phyloP scores from a whole-genome alignment of 2,888 invertebrate species.

The Pherbina coryleti region DNA sequence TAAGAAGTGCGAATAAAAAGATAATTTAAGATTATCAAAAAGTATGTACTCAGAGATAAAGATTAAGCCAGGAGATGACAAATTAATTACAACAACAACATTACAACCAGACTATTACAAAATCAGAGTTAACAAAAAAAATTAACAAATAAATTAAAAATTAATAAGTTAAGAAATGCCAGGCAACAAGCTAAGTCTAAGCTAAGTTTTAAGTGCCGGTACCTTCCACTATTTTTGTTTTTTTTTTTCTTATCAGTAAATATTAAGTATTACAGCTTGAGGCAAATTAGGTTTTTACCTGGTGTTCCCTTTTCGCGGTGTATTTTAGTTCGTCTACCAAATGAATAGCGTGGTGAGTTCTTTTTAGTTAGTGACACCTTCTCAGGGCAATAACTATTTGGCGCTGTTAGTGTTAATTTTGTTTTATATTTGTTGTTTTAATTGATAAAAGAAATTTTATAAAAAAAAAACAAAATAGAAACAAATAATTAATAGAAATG shows the following conservation, averaged over 20 bases:
- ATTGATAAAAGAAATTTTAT: conserved; percentile 29
- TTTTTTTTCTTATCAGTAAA: background rate
- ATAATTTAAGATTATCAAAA: background rate
- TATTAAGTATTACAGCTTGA: background rate
- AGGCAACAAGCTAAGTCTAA: background rate
- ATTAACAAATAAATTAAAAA: background rate
- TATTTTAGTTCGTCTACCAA: conserved; percentile 73
- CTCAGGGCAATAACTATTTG: conserved; percentile 72
- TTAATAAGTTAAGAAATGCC: background rate
- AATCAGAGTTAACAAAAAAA: background rate
- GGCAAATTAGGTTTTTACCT: conserved; percentile 55
- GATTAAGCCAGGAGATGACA: background rate
- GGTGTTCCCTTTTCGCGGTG: conserved; percentile 66
- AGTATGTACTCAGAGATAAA: background rate
- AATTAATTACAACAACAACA: background rate
- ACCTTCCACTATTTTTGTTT: background rate
- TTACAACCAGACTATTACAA: conserved; percentile 15
- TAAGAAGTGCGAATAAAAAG: conserved; percentile 46
- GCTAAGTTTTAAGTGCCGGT: background rate
- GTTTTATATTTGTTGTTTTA: conserved; percentile 33
- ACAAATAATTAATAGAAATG: conserved; percentile 37
- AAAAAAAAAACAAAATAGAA: conserved; percentile 44
- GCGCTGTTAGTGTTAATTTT: conserved; percentile 64
- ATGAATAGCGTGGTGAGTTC: conserved; percentile 68
- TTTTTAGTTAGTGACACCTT: conserved; percentile 72